Percentiles rank a stretch among this genome's conserved stretches.
Conservation (phyloP, 2,888 invertebrate genomes). For the Stenodema calcarata region DNA sequence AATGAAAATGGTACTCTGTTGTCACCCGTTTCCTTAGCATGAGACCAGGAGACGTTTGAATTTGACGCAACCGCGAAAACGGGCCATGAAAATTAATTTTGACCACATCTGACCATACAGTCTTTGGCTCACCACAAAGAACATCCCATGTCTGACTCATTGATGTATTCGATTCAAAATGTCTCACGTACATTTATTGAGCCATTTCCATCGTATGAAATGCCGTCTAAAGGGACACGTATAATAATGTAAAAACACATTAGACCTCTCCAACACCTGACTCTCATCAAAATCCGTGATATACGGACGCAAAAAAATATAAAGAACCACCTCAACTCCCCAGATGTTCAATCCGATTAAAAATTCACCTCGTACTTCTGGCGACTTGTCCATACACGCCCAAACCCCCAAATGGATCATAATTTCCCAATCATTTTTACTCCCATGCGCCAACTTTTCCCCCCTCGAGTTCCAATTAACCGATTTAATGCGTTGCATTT, state of each 20-base stretch:
- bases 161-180: no score
- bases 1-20: no score
- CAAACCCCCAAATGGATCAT: conserved; percentile 11
- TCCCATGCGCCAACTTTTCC: background rate
- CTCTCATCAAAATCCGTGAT: background rate
- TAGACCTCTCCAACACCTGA: background rate
- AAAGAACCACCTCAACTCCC: background rate
- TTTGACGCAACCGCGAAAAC: no score
- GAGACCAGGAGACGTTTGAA: no score
- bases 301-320: background rate
- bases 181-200: no score
- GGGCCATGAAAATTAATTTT: no score
- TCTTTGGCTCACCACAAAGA: no score
- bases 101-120: no score
- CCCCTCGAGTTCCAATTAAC: background rate
- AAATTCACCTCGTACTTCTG: background rate
- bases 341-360: conserved; percentile 23
- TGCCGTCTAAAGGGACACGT: background rate
- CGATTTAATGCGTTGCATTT: conserved; percentile 8
- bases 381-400: no score
- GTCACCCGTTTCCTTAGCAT: no score
- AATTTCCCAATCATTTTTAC: conserved; percentile 23
- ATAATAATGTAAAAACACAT: background rate
- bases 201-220: no score
- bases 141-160: no score